phyloP scores from a whole-genome alignment of 2,113 vertebrate species.

The Montifringilla adamsi region DNA sequence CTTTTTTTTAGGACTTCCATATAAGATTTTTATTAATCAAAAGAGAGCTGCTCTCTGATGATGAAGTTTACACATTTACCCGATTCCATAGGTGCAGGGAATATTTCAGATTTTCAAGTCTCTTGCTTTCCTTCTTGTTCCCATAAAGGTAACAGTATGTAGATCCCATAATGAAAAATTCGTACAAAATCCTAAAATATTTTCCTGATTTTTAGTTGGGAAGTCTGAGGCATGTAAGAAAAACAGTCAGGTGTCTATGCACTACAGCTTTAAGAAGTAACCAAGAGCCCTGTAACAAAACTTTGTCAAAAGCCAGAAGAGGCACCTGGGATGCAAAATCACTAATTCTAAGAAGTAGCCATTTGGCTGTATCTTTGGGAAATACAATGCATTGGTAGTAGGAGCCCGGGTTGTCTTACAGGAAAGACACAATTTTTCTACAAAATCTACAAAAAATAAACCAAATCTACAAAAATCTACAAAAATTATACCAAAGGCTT shows the following conservation, averaged over 20 bases:
- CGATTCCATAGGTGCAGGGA: background rate
- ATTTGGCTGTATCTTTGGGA: background rate
- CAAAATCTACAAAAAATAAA: background rate
- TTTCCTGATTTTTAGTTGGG: background rate
- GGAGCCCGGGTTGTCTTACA: fast-evolving
- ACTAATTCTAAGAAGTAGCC: background rate
- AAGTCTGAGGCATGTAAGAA: background rate
- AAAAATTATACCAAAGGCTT: background rate
- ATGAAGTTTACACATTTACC: background rate
- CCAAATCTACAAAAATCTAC: background rate
- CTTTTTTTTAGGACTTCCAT: background rate
- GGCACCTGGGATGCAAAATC: background rate
- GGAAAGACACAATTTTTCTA: background rate
- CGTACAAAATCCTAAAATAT: background rate
- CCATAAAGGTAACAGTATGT: background rate
- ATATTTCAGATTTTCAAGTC: background rate
- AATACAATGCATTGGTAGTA: background rate
- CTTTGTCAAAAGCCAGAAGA: background rate
- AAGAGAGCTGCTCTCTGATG: background rate
- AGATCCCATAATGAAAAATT: background rate
- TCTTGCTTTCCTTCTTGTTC: background rate
- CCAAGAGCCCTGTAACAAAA: background rate
- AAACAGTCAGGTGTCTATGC: background rate
- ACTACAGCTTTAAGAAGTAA: background rate
- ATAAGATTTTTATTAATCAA: background rate